A percentile compares a stretch with the other conserved stretches of the same genome.
Conservation (phyloP, 2,797 vertebrate species). For the Hippopotamyrus pictus region DNA sequence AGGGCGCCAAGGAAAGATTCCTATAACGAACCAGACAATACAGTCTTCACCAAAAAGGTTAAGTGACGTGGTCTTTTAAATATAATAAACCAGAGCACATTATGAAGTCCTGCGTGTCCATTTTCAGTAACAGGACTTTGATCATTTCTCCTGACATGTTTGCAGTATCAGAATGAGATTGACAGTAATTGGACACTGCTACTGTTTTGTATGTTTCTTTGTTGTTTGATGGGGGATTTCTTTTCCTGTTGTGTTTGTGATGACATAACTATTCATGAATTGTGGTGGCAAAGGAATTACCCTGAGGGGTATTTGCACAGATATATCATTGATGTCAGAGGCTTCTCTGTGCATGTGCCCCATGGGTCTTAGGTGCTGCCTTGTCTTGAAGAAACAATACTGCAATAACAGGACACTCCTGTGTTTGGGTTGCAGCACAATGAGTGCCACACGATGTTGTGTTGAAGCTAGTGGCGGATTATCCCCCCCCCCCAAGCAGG, state of each 20-base stretch:
- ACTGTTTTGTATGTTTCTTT: neutral
- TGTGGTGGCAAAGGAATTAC: neutral
- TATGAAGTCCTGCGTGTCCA: neutral
- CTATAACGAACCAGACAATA: neutral
- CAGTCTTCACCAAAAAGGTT: neutral
- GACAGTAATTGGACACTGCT: neutral
- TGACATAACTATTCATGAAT: neutral
- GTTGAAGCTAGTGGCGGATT: neutral
- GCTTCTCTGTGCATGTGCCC: neutral
- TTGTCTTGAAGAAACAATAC: neutral
- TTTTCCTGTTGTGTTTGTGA: neutral
- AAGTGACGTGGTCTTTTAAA: neutral
- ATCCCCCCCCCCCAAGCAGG: neutral
- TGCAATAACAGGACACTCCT: neutral
- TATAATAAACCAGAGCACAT: neutral
- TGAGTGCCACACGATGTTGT: neutral
- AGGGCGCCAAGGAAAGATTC: neutral
- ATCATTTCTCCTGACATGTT: neutral
- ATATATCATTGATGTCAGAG: neutral
- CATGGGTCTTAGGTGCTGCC: neutral
- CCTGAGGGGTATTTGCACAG: neutral
- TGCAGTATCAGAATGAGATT: neutral
- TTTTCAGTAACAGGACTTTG: neutral
- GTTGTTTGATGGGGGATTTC: neutral
- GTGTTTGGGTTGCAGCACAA: neutral